phyloP scores from a whole-genome alignment of 92 coral and sea anemone species.

The Parazoanthus swiftii region DNA sequence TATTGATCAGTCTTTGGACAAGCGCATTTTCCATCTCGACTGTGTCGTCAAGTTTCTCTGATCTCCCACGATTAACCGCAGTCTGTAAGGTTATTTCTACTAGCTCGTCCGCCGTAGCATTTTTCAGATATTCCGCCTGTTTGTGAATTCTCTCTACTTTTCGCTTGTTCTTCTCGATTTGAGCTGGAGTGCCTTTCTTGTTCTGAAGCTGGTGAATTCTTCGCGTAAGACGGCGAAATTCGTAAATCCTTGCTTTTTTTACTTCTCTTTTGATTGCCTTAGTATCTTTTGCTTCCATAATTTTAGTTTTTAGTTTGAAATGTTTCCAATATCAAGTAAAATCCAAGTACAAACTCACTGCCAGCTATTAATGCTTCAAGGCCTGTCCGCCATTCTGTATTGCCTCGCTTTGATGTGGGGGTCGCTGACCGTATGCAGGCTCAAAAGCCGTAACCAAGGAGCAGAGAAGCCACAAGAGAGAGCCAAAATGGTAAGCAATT shows the following conservation, averaged over 20 bases:
- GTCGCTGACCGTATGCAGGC: conserved; percentile 44
- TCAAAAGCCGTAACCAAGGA: conserved; percentile 65
- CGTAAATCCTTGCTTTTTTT: conserved; percentile 77
- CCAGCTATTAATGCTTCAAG: not conserved
- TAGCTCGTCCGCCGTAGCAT: conserved; percentile 47
- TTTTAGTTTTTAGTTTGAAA: not conserved
- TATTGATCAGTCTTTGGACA: not conserved
- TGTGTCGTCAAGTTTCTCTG: not conserved
- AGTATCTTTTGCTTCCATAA: conserved; percentile 15
- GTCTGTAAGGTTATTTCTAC: conserved; percentile 7
- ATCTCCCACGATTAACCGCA: not conserved
- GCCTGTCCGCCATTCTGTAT: conserved; percentile 26
- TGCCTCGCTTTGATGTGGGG: conserved; percentile 20
- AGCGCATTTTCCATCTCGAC: not conserved
- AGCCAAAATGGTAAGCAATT: conserved; percentile 56
- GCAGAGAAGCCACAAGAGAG: conserved; percentile 37
- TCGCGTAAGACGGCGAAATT: conserved; percentile 70
- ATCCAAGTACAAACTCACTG: not conserved
- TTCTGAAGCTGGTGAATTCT: conserved; percentile 67
- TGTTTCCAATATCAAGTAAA: not conserved
- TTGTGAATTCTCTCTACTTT: conserved; percentile 62
- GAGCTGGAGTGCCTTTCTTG: conserved; percentile 76
- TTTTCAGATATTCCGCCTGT: conserved; percentile 76
- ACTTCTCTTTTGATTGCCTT: conserved; percentile 60
- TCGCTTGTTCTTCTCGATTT: conserved; percentile 75